Evolutionary conservation across 2,888 invertebrate genomes (phyloP).

Genomic region (Pasiphila rectangulata): DNA sequence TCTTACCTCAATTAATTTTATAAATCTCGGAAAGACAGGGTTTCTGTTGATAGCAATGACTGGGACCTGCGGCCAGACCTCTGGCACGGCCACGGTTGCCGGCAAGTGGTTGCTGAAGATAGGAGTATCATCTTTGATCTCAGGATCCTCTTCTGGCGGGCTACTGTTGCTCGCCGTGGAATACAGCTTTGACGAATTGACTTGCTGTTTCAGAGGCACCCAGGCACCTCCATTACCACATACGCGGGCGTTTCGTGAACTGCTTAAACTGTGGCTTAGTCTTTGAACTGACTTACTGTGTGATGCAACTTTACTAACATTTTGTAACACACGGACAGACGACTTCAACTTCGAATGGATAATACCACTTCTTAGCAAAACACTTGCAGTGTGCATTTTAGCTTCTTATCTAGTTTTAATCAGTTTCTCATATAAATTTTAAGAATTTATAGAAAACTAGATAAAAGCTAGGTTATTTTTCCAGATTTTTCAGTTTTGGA

Average conservation of each 20-base stretch:
- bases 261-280: constrained; percentile 36
- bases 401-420: constrained; percentile 13
- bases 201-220: constrained; percentile 30
- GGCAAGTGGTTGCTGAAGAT: constrained; percentile 83
- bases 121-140: constrained; percentile 65
- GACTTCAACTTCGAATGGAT: constrained; percentile 58
- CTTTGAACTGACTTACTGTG: constrained; percentile 54
- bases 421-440: constrained; percentile 46
- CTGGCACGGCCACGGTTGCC: constrained; percentile 95
- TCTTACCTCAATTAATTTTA: constrained; percentile 95
- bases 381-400: constrained; percentile 67
- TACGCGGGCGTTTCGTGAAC: constrained; percentile 40
- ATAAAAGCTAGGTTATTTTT: constrained; percentile 63
- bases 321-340: constrained; percentile 50
- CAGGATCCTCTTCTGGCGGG: constrained; percentile 62
- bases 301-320: constrained; percentile 73
- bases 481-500: constrained; percentile 60
- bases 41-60: constrained; percentile 96
- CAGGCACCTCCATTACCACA: constrained; percentile 45
- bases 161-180: constrained; percentile 63
- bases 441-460: constrained; percentile 20
- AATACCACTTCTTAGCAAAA: constrained; percentile 58
- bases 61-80: constrained; percentile 97
- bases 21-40: constrained; percentile 98
- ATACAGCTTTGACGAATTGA: constrained; percentile 49